Percentiles rank a stretch among this genome's conserved stretches.
Conservation (phyloP, 2,113 vertebrate genomes). For the Psettodes erumei region DNA sequence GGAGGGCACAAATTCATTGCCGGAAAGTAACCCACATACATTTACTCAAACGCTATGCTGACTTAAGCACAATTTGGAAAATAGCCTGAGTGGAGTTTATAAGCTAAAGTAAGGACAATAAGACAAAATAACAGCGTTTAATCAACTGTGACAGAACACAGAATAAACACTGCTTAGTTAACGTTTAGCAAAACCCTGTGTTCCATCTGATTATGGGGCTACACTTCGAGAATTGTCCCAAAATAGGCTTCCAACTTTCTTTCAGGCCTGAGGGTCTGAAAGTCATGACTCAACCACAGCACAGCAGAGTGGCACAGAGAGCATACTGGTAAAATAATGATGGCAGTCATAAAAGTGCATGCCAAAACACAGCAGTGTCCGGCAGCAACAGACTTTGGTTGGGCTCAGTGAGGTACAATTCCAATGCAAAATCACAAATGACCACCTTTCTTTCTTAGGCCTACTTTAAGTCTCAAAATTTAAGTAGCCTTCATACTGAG, state of each 20-base stretch:
- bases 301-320: background rate
- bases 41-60: background rate
- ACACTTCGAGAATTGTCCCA: background rate
- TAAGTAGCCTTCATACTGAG: no score
- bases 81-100: background rate
- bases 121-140: constrained; percentile 13
- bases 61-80: background rate
- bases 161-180: background rate
- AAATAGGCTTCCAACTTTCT: background rate
- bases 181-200: background rate
- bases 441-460: no score
- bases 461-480: no score
- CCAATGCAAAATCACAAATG: no score
- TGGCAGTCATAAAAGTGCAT: constrained; percentile 1
- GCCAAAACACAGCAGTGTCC: background rate
- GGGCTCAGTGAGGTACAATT: background rate
- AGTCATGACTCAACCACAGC: background rate
- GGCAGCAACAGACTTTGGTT: background rate
- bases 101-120: background rate
- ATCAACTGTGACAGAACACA: background rate
- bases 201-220: background rate
- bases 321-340: constrained; percentile 14
- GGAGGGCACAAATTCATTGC: background rate
- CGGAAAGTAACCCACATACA: background rate
- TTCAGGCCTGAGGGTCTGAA: background rate